These are phyloP conservation scores for Furcifer pardalis DNA, from an alignment of 2,797 vertebrate species.

Conservation along the genomic window DNA sequence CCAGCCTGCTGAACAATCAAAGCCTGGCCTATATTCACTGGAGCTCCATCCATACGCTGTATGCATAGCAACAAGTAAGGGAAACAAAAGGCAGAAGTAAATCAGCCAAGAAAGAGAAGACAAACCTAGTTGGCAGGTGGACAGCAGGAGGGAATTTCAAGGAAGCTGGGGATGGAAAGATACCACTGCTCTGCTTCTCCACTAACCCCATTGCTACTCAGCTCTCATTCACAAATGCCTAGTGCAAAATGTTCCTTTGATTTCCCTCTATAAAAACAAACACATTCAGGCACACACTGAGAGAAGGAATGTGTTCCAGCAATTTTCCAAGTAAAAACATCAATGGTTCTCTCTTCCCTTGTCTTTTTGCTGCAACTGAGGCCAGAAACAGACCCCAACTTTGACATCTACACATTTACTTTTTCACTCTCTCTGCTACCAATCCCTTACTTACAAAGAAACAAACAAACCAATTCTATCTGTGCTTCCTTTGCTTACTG, in stretches of 20 bases:
- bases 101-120: slow-evolving; percentile 45
- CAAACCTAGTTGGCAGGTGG: slow-evolving; percentile 31
- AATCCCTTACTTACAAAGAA: not conserved
- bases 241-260: rapidly evolving
- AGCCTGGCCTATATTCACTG: slow-evolving; percentile 71
- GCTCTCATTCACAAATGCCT: not conserved
- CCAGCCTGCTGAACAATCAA: slow-evolving; percentile 75
- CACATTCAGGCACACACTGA: not conserved
- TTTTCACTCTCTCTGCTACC: not conserved
- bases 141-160: not conserved
- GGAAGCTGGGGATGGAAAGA: not conserved
- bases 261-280: not conserved
- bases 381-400: not conserved
- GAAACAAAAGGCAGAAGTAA: slow-evolving; percentile 70
- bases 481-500: not conserved
- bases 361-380: slow-evolving; percentile 4
- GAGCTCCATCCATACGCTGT: slow-evolving; percentile 68
- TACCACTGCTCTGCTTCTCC: not conserved
- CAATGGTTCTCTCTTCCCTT: slow-evolving; percentile 14
- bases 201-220: not conserved
- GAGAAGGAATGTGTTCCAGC: not conserved
- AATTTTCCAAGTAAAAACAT: slow-evolving; percentile 3
- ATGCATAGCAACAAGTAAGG: slow-evolving; percentile 74
- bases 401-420: not conserved
- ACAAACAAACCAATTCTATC: not conserved